phyloP scores from a whole-genome alignment of 2,113 vertebrate species.

The Petaurus breviceps region DNA sequence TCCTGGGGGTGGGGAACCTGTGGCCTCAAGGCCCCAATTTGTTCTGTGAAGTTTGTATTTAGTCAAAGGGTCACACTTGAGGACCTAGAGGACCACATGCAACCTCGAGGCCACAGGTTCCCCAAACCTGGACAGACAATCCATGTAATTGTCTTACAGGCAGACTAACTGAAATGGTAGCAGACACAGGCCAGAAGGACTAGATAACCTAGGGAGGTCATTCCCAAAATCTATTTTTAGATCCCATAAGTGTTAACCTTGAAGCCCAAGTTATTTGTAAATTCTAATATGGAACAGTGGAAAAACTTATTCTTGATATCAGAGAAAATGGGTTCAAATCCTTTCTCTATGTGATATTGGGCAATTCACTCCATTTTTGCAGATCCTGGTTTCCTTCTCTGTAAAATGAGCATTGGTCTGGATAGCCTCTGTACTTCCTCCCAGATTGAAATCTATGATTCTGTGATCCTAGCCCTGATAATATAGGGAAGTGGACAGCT shows the following conservation, averaged over 20 bases:
- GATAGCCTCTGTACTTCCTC: neutral
- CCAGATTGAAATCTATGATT: neutral
- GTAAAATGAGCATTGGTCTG: neutral
- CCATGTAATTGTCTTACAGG: conserved; percentile 30
- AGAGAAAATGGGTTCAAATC: neutral
- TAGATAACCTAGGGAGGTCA: neutral
- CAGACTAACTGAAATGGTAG: neutral
- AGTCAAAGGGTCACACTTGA: too few relatives aligned
- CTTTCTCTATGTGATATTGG: neutral
- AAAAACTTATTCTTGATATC: neutral
- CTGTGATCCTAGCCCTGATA: neutral
- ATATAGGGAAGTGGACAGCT: neutral
- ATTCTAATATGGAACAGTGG: neutral
- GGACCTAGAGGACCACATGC: too few relatives aligned
- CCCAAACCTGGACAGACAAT: neutral
- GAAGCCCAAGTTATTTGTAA: neutral
- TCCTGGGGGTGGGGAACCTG: too few relatives aligned
- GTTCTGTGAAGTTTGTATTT: too few relatives aligned
- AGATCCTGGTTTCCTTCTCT: neutral
- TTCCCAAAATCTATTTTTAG: neutral
- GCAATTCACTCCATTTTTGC: neutral
- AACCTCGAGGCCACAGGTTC: too few relatives aligned
- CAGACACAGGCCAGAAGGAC: neutral
- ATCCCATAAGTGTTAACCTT: neutral
- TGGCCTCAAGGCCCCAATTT: too few relatives aligned